Conservation (phyloP, 2,888 invertebrate genomes). For the Chaetoderma sp. region DNA sequence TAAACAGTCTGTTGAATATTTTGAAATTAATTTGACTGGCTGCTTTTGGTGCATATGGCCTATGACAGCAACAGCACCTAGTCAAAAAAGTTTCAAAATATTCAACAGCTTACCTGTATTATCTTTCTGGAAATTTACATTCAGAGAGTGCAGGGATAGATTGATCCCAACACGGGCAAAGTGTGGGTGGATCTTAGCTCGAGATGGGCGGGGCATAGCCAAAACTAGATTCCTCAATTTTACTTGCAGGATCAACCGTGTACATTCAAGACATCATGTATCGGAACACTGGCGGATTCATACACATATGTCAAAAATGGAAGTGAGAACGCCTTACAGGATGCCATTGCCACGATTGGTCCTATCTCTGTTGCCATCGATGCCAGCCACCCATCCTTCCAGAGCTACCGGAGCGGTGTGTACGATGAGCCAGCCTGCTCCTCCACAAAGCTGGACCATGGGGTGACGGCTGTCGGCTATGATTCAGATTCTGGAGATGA, state of each 20-base stretch:
- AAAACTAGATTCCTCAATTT: too few relatives aligned
- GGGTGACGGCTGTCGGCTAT: constrained; percentile 85
- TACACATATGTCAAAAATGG: constrained; percentile 48
- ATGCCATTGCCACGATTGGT: constrained; percentile 51
- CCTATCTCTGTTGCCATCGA: constrained; percentile 90
- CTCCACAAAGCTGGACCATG: constrained; percentile 86
- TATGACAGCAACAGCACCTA: too few relatives aligned
- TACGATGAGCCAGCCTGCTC: constrained; percentile 84
- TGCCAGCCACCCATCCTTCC: constrained; percentile 78
- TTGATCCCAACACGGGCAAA: too few relatives aligned
- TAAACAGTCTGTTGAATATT: too few relatives aligned
- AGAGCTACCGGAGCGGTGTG: constrained; percentile 70
- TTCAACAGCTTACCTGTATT: too few relatives aligned
- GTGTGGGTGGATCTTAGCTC: too few relatives aligned
- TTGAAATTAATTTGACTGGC: too few relatives aligned
- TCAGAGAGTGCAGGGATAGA: too few relatives aligned
- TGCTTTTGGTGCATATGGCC: too few relatives aligned
- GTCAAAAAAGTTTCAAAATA: too few relatives aligned
- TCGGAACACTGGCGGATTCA: constrained; percentile 47
- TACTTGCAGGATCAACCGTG: constrained; percentile 38
- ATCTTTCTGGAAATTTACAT: too few relatives aligned
- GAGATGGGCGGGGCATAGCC: too few relatives aligned
- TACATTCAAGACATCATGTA: constrained; percentile 37
- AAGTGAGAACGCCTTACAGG: constrained; percentile 42
- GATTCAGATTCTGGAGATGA: constrained; percentile 74